phyloP scores from a whole-genome alignment of 1,140 invertebrate genomes.

The Galleria mellonella region DNA sequence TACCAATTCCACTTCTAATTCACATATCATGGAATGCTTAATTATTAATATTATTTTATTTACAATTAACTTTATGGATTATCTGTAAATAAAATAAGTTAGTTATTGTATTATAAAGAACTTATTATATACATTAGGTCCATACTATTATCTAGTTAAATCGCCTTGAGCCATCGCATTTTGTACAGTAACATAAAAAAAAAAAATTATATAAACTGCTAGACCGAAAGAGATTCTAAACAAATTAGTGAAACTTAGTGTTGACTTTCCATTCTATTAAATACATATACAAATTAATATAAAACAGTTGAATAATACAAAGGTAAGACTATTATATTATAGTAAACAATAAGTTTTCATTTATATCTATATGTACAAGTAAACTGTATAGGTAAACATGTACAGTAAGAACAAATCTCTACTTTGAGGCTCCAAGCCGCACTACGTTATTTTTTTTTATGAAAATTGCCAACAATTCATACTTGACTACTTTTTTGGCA shows the following conservation, averaged over 20 bases:
- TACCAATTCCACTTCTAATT: slow-evolving; percentile 42
- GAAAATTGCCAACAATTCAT: slow-evolving; percentile 7
- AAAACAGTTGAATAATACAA: slow-evolving; percentile 10
- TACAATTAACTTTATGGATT: slow-evolving; percentile 23
- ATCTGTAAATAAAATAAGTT: slow-evolving; percentile 21
- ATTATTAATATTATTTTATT: slow-evolving; percentile 19
- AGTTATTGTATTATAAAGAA: slow-evolving; percentile 1
- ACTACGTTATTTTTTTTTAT: slow-evolving; percentile 3
- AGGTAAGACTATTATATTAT: slow-evolving; percentile 7
- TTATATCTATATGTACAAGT: slow-evolving; percentile 10
- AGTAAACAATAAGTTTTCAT: slow-evolving; percentile 5
- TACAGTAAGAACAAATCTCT: slow-evolving; percentile 9
- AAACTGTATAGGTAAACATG: slow-evolving; percentile 6
- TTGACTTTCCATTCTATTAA: background rate
- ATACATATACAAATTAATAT: slow-evolving; percentile 7
- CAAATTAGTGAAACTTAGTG: slow-evolving; percentile 1
- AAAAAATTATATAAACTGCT: background rate
- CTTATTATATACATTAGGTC: slow-evolving; percentile 25
- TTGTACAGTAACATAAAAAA: background rate
- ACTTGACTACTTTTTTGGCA: slow-evolving; percentile 12
- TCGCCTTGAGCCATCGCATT: slow-evolving; percentile 12
- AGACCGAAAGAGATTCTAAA: slow-evolving; percentile 11
- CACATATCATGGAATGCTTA: slow-evolving; percentile 58
- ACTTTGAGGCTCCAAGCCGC: slow-evolving; percentile 8
- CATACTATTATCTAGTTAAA: slow-evolving; percentile 9